These are phyloP conservation scores for Nemotelus pantherinus DNA, from an alignment of 2,888 invertebrate genomes.

Conservation along the genomic window DNA sequence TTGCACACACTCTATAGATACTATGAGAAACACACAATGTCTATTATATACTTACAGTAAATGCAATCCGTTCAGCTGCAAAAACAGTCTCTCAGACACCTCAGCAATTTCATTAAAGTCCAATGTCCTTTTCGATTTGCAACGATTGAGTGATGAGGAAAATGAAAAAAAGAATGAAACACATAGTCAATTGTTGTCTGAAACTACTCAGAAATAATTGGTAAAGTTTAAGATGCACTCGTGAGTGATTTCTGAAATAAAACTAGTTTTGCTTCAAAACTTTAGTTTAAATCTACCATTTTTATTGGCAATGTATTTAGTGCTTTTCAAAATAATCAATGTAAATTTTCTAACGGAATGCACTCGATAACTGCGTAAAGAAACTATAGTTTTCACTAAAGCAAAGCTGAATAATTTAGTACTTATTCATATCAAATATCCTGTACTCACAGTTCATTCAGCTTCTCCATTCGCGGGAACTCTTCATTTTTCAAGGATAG, in stretches of 20 bases:
- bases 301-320: too few relatives aligned
- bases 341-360: too few relatives aligned
- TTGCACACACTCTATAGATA: too few relatives aligned
- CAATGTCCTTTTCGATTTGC: slow-evolving; percentile 62
- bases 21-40: not conserved
- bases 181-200: not conserved
- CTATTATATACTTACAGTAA: slow-evolving; percentile 64
- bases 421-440: too few relatives aligned
- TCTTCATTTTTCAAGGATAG: slow-evolving; percentile 64
- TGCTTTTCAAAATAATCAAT: too few relatives aligned
- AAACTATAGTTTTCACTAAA: not conserved
- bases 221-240: too few relatives aligned
- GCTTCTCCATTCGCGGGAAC: slow-evolving; percentile 65
- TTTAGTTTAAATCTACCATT: too few relatives aligned
- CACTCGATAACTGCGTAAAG: not conserved
- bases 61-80: slow-evolving; percentile 63
- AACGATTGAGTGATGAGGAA: slow-evolving; percentile 9
- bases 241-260: too few relatives aligned
- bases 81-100: slow-evolving; percentile 65
- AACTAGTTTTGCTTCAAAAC: too few relatives aligned
- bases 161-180: slow-evolving; percentile 7
- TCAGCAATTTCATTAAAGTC: slow-evolving; percentile 65
- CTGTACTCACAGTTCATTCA: slow-evolving; percentile 66
- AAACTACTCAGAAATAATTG: too few relatives aligned
- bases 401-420: not conserved